Conservation (phyloP, 2,113 vertebrate species). For the Chaetorhynchus papuensis region DNA sequence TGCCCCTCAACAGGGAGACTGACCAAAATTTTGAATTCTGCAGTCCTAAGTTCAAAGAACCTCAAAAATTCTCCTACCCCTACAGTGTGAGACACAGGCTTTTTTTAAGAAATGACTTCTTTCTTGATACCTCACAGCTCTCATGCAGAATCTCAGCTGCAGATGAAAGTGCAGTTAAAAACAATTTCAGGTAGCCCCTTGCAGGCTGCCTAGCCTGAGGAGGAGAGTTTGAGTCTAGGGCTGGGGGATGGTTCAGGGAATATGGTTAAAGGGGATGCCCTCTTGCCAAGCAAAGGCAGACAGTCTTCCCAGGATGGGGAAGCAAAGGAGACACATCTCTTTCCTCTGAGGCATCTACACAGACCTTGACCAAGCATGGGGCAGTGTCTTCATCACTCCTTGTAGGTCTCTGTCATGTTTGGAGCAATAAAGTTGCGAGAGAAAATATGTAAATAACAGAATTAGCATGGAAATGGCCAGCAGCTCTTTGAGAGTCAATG, state of each 20-base stretch:
- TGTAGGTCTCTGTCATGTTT: neutral
- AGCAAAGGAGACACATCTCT: neutral
- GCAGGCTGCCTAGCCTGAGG: neutral
- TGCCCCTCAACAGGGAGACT: neutral
- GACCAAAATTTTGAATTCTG: neutral
- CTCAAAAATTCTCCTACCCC: neutral
- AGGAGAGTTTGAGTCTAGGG: neutral
- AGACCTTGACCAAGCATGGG: neutral
- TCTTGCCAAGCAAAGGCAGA: neutral
- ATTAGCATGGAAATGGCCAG: neutral
- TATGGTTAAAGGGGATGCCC: fast-evolving
- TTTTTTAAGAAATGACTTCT: neutral
- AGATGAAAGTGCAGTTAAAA: neutral
- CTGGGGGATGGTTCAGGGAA: neutral
- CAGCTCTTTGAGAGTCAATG: neutral
- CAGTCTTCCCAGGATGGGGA: neutral
- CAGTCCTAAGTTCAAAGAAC: neutral
- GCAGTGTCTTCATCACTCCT: neutral
- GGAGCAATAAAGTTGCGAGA: neutral
- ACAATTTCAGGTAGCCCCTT: neutral
- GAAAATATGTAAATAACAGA: neutral
- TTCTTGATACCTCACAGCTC: neutral
- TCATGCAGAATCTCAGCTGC: neutral
- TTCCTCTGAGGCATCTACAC: neutral
- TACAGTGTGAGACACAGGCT: neutral